Conservation (phyloP, 2,888 invertebrate genomes). For the Byasa hedistus region DNA sequence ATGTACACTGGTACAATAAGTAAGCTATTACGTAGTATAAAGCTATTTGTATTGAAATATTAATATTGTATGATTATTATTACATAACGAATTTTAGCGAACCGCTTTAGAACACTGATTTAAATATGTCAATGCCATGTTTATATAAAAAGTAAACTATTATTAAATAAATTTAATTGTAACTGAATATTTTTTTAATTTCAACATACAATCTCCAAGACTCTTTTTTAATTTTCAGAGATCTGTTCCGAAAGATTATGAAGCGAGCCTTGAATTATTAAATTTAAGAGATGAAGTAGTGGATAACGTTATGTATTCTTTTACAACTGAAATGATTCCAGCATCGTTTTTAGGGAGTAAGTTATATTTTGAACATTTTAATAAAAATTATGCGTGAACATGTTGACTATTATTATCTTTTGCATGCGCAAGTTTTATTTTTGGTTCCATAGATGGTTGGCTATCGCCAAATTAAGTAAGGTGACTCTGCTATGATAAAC, state of each 20-base stretch:
- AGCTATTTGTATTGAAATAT: too few species aligned
- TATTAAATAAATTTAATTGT: background rate
- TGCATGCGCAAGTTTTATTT: too few species aligned
- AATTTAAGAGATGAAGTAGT: background rate
- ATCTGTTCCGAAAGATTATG: background rate
- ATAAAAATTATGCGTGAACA: background rate
- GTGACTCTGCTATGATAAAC: too few species aligned
- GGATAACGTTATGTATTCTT: background rate
- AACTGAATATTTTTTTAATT: background rate
- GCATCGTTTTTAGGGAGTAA: background rate
- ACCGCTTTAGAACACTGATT: too few species aligned
- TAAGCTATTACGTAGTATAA: too few species aligned
- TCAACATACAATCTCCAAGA: background rate
- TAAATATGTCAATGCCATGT: too few species aligned
- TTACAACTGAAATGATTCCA: background rate
- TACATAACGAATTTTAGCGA: too few species aligned
- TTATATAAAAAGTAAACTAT: background rate
- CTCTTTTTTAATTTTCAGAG: background rate
- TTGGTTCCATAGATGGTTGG: too few species aligned
- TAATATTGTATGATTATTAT: too few species aligned
- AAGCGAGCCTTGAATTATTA: background rate
- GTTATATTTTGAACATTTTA: background rate
- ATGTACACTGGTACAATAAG: too few species aligned
- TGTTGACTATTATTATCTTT: background rate
- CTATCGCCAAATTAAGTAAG: too few species aligned